Conservation (phyloP, 2,797 vertebrate genomes). For the Pseudocheirus occidentalis region DNA sequence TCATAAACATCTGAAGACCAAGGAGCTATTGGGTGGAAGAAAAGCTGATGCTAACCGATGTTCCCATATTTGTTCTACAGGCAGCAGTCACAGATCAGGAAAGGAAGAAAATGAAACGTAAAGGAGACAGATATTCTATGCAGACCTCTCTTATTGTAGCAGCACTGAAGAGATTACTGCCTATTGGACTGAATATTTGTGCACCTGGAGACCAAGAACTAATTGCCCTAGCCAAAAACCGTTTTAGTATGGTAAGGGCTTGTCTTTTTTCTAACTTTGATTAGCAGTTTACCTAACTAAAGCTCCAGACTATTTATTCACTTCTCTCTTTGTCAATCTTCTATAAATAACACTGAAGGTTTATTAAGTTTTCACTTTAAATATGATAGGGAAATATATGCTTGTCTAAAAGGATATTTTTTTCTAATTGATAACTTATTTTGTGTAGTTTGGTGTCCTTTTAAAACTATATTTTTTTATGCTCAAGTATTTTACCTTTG, state of each 20-base stretch:
- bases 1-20: not conserved
- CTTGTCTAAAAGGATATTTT: not conserved
- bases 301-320: not conserved
- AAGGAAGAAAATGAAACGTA: constrained; percentile 95
- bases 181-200: constrained; percentile 95
- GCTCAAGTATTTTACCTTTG: not conserved
- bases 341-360: not conserved
- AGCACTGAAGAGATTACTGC: constrained; percentile 94
- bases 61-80: constrained; percentile 72
- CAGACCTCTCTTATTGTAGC: constrained; percentile 98
- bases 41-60: too few species aligned
- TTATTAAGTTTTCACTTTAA: not conserved
- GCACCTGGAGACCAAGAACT: constrained; percentile 96
- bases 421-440: not conserved
- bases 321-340: not conserved
- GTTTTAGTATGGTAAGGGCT: constrained; percentile 91
- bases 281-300: not conserved
- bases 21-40: not conserved
- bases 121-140: constrained; percentile 93
- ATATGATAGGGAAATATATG: not conserved
- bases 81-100: constrained; percentile 95
- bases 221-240: constrained; percentile 92
- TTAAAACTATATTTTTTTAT: not conserved
- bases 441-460: not conserved
- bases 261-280: not conserved